Base-by-base conservation (phyloP, 2,888 invertebrate species). In the Sarcophaga rosellei region DNA sequence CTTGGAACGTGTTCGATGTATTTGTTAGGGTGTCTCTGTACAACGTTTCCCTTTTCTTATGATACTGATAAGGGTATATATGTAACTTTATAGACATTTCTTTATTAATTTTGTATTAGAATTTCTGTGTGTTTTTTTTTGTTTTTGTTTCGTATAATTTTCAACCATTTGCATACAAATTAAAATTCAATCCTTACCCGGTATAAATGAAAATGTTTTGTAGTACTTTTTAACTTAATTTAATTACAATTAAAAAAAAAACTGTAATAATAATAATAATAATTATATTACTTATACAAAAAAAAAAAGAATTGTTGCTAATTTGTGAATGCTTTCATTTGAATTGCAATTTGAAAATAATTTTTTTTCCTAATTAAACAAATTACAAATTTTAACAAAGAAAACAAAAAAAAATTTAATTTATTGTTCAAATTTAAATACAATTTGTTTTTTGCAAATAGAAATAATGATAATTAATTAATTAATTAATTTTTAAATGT, bases 171-270 rank as follows among this genome's bases (percentile, higher is more conserved):
- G 81, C 85, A 85, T 85, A 85, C 87, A 85, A 81, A 83, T 83
- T 83, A 72, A 83, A 84, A 78, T 87, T 87, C 87, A 87, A 87
- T 87, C 87, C 87, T 87, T 87, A 87, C 87, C 87, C 83, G 80
- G 66, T 80, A 70, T 82, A 82, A 76, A 85, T 68, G 68, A 73
- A 80, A 85, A 82, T 85, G 74, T 87, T 87, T 69, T 82, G 81
- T 84, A 87, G 84, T 85, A 85, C 78, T 82, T 85, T 77, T 70
- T 76, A 68, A 81, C 74, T 82, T 72, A 70, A 61, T 73, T 73
- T 70, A 66, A 59, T 17, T 15, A 57, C 20, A 23, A 53, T 25
- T 25, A 59, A 47, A 21, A 69, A 81, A 45, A n/a, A 69, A 62
- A 69, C 17, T 23, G 12, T 23, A 4, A 78, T 59, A 76, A 76